Conservation (phyloP, 2,888 invertebrate genomes). For the Aleiodes testaceus region DNA sequence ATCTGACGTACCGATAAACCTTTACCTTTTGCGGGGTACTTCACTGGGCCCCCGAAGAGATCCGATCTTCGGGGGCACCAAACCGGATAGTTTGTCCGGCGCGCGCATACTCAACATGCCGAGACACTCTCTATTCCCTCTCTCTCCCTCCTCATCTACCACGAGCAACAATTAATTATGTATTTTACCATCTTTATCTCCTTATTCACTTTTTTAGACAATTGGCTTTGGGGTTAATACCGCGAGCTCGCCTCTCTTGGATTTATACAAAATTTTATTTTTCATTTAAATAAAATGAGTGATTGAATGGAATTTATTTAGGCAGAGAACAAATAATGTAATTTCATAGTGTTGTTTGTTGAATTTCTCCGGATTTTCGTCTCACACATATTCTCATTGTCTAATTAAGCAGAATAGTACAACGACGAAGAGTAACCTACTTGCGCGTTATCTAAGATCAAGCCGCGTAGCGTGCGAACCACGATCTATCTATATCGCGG, state of each 20-base stretch:
- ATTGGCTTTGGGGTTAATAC: neutral
- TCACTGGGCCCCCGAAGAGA: slow-evolving; percentile 49
- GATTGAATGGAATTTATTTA: neutral
- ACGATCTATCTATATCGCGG: slow-evolving; percentile 45
- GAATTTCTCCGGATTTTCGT: slow-evolving; percentile 8
- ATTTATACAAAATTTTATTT: neutral
- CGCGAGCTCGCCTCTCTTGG: neutral
- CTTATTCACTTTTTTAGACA: neutral
- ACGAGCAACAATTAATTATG: slow-evolving; percentile 49
- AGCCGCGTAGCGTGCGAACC: slow-evolving; percentile 62
- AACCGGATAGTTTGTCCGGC: slow-evolving; percentile 42
- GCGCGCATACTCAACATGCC: slow-evolving; percentile 30
- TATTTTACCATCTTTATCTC: slow-evolving; percentile 41
- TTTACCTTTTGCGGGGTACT: slow-evolving; percentile 49
- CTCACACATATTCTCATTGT: slow-evolving; percentile 34
- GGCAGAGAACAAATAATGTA: neutral
- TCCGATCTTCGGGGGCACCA: slow-evolving; percentile 52
- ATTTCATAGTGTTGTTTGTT: neutral
- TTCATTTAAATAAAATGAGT: no score
- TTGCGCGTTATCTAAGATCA: slow-evolving; percentile 63
- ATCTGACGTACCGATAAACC: slow-evolving; percentile 53
- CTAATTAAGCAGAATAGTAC: slow-evolving; percentile 67
- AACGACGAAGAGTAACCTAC: slow-evolving; percentile 65
- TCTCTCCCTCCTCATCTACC: neutral
- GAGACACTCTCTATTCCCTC: slow-evolving; percentile 19